Base-by-base conservation (phyloP, 2,797 vertebrate genomes). In the Picus viridis region DNA sequence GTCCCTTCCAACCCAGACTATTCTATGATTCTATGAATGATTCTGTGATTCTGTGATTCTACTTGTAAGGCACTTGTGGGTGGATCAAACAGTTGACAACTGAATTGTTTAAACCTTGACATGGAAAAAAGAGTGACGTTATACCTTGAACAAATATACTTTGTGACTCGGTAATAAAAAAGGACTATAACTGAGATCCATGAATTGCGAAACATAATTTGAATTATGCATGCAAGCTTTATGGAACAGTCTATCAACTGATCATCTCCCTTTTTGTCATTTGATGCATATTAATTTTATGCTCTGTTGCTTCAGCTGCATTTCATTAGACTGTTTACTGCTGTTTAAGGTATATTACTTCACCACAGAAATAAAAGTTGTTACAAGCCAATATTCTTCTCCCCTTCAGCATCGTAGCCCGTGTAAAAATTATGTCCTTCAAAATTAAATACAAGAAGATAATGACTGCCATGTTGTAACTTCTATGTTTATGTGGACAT, bases 221-320 rank as follows among this genome's bases (percentile, higher is more conserved):
- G 92, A 95, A 97, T 97, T 94, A 96, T 91, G 80, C 76, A 94
- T 96, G 84, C 70, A 94, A 88, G 95, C 41, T 89, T 96, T 96
- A 94, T 95, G 89, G 92, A 95, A 95, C 56, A 95, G 32, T 71
- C 65, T 92, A 94, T 95, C 91, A 95, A 92, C 88, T 87, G 90
- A 96, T 97, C 89, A 96, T 95, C 86, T 94, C 81, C 56, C 82
- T 78, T 78, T 75, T 82, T 92, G 93, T 93, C 82, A 93, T 92
- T 96, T 93, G 93, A 94, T 94, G 84, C 82, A 93, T 94, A 95
- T 96, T 97, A 94, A 96, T 95, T 97, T 97, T 92, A 96, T 92
- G 96, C 91, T 96, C 81, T 89, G 93, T 45, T 97, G 95, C 94
- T 92, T 96, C 92, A 75, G 94, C 82, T 95, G 75, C 32, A 62